A percentile compares a stretch with the other conserved stretches of the same genome.
phyloP scores from a whole-genome alignment of 2,113 vertebrate species.

The Polypterus bichir region DNA sequence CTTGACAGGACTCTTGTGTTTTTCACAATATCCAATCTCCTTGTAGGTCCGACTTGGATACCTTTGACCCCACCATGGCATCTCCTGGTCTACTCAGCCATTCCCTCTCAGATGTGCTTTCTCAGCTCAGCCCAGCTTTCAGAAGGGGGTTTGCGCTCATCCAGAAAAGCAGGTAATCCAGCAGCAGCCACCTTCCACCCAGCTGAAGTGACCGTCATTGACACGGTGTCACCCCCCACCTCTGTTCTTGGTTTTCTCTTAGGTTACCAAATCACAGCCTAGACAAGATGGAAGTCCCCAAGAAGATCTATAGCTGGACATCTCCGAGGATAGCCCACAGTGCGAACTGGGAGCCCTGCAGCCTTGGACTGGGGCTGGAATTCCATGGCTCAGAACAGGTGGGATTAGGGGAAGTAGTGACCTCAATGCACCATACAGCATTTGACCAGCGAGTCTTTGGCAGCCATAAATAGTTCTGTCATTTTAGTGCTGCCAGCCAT shows the following conservation, averaged over 20 bases:
- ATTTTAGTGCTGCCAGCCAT: too few relatives aligned
- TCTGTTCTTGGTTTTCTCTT: slow-evolving; percentile 1
- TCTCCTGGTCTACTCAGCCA: slow-evolving; percentile 45
- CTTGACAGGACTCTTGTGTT: too few relatives aligned
- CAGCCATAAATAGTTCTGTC: too few relatives aligned
- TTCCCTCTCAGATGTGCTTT: slow-evolving; percentile 52
- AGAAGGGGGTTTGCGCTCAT: slow-evolving; percentile 40
- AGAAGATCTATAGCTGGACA: slow-evolving; percentile 49
- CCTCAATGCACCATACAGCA: background rate
- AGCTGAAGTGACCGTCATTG: background rate
- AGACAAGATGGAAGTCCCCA: slow-evolving; percentile 43
- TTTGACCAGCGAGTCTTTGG: too few relatives aligned
- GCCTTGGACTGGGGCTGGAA: slow-evolving; percentile 43
- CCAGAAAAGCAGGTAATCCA: slow-evolving; percentile 36
- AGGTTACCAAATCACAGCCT: slow-evolving; percentile 33
- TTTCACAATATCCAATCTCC: too few relatives aligned
- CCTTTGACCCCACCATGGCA: slow-evolving; percentile 51
- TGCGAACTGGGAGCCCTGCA: slow-evolving; percentile 43
- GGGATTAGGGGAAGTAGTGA: background rate
- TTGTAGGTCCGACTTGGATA: slow-evolving; percentile 45
- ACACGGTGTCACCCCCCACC: background rate
- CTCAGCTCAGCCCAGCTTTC: slow-evolving; percentile 51
- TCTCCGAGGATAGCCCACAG: slow-evolving; percentile 40
- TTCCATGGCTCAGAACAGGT: slow-evolving; percentile 44
- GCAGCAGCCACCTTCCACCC: background rate